phyloP scores from a whole-genome alignment of 2,888 invertebrate genomes.

The Drosophila mettleri region DNA sequence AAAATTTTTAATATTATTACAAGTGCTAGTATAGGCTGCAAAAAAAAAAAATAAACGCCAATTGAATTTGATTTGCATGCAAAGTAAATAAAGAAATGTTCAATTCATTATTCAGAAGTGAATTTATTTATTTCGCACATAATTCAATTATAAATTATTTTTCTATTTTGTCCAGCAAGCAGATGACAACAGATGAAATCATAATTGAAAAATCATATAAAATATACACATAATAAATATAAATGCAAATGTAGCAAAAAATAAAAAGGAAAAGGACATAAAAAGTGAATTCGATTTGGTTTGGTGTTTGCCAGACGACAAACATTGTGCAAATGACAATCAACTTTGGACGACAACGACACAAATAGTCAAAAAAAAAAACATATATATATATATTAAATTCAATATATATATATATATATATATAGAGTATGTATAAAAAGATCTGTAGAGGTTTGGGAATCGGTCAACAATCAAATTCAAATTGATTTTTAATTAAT shows the following conservation, averaged over 20 bases:
- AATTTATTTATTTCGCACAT: constrained; percentile 52
- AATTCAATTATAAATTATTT: constrained; percentile 66
- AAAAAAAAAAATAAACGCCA: not conserved
- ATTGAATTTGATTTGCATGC: constrained; percentile 48
- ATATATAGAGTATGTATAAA: constrained; percentile 4
- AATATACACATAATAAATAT: constrained; percentile 12
- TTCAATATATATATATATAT: not conserved
- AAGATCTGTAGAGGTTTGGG: constrained; percentile 17
- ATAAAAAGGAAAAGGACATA: not conserved
- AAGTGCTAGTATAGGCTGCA: constrained; percentile 44
- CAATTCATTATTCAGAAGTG: constrained; percentile 15
- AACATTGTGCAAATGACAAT: constrained; percentile 72
- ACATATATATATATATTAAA: not conserved
- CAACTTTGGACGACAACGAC: constrained; percentile 59
- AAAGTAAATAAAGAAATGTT: constrained; percentile 44
- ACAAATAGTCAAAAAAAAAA: constrained; percentile 40
- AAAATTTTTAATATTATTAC: constrained; percentile 18
- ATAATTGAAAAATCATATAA: constrained; percentile 53
- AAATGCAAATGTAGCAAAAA: constrained; percentile 6
- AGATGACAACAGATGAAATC: constrained; percentile 25
- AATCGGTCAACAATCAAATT: constrained; percentile 74
- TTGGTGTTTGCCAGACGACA: constrained; percentile 29
- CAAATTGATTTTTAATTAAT: constrained; percentile 80
- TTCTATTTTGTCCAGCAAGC: constrained; percentile 25
- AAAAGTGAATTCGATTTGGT: constrained; percentile 11